Base-by-base conservation (phyloP, 1,140 invertebrate genomes). In the Atta colombica region DNA sequence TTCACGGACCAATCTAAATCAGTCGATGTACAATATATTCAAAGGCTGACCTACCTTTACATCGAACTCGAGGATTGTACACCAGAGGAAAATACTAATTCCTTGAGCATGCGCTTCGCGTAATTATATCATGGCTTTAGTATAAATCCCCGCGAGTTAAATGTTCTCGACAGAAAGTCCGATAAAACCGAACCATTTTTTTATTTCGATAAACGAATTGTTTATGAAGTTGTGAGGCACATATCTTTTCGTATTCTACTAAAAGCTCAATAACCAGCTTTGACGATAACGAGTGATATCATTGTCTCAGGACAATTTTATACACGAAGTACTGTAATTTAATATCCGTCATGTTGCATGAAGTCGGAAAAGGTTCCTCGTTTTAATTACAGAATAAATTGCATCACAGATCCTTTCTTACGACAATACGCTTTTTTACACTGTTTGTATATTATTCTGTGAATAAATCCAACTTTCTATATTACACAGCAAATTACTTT, bases 371-470 rank as follows among this genome's bases (percentile, higher is more conserved):
- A 86, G 51, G 31, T 78, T 89, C 77, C 72, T 75, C 74, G 65
- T 88, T 90, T 90, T 88, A 90, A 90, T 90, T 90, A 88, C 45
- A 53, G 53, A n/a, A 31, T 86, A 82, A 85, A 74, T 72, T 77
- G 77, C 53, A 49, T 77, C 63, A 39, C 28, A 49, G 28, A 65
- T n/a, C 1, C 35, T 81, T 2, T 21, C 31, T 58, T 68, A 25
- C n/a, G n/a, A 39, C 31, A 58, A 69, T 39, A 61, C 39, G 2
- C 35, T 60, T 39, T 60, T 39, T 80, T 68, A 60, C n/a, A 7
- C 16, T 69, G 28, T 3, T 74, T 49, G 31, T 45, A 58, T 45
- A 71, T 81, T 81, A 81, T 81, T 21, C 21, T n/a, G 35, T 14
- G 66, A 45, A 58, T 72, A 28, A 84, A 61, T 51, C 7, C n/a